Evolutionary conservation across 1,140 invertebrate genomes (phyloP).

Genomic region (Trichogramma pretiosum): DNA sequence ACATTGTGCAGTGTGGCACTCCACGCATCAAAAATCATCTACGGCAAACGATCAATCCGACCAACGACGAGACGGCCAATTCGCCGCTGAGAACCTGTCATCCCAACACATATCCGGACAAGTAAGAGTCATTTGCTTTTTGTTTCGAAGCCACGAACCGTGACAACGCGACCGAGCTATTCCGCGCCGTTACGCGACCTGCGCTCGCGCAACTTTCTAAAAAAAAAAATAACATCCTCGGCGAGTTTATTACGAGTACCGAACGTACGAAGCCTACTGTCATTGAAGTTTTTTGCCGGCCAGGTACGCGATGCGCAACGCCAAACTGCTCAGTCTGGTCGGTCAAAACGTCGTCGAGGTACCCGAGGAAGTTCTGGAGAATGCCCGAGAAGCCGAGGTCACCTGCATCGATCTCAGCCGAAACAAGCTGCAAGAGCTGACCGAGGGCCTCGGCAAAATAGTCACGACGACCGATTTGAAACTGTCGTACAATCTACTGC

Average conservation of each 20-base stretch:
- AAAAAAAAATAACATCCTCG: too few species aligned
- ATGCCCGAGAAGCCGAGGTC: constrained; percentile 62
- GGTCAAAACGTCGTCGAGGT: constrained; percentile 55
- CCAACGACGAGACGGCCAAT: constrained; percentile 35
- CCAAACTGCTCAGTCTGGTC: constrained; percentile 58
- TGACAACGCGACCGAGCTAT: too few species aligned
- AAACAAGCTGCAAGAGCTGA: constrained; percentile 62
- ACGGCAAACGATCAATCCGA: constrained; percentile 50
- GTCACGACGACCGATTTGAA: constrained; percentile 58
- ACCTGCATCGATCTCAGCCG: constrained; percentile 70
- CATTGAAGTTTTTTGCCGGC: too few species aligned
- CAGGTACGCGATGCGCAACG: constrained; percentile 65
- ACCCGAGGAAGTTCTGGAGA: constrained; percentile 61
- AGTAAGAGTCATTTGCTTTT: constrained; percentile 39
- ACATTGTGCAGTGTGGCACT: constrained; percentile 74
- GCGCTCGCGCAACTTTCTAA: too few species aligned
- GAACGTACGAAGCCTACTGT: too few species aligned
- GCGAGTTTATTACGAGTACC: too few species aligned
- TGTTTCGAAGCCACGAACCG: too few species aligned
- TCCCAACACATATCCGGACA: constrained; percentile 54
- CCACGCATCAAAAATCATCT: constrained; percentile 70
- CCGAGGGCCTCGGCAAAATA: constrained; percentile 48
- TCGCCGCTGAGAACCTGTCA: constrained; percentile 18
- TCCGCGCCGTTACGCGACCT: too few species aligned
- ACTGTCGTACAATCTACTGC: constrained; percentile 58